phyloP scores from a whole-genome alignment of 1,140 invertebrate genomes.

The Pachypsylla venusta region DNA sequence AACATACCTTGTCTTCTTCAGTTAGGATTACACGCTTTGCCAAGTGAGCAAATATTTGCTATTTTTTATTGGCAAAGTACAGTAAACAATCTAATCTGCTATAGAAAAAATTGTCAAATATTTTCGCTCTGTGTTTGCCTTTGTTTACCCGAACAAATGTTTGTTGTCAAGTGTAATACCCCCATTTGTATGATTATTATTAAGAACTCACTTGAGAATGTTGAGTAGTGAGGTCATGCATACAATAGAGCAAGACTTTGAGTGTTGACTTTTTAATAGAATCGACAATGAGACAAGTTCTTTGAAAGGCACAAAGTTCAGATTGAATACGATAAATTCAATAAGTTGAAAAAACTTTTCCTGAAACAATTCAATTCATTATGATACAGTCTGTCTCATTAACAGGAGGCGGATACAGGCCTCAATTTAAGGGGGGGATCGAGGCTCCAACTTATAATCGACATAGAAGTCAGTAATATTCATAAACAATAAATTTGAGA shows the following conservation, averaged over 20 bases:
- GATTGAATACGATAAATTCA: slow-evolving; percentile 90
- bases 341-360: slow-evolving; percentile 90
- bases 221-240: slow-evolving; percentile 79
- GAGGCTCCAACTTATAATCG: no score
- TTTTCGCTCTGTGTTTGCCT: background rate
- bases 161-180: background rate
- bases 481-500: no score
- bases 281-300: slow-evolving; percentile 92
- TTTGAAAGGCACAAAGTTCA: slow-evolving; percentile 98
- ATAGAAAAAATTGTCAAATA: no score
- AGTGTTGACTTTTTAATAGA: slow-evolving; percentile 67
- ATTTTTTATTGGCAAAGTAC: no score
- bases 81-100: no score
- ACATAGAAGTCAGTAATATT: no score
- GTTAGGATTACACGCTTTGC: no score
- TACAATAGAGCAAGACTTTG: slow-evolving; percentile 62
- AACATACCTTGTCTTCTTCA: no score
- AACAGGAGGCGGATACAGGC: no score
- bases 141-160: background rate
- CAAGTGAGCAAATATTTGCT: no score
- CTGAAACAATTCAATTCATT: slow-evolving; percentile 34
- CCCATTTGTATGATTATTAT: slow-evolving; percentile 1
- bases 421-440: background rate
- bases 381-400: background rate
- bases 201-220: slow-evolving; percentile 53